Base-by-base conservation (phyloP, 2,113 vertebrate genomes). In the Pseudorectes ferrugineus region DNA sequence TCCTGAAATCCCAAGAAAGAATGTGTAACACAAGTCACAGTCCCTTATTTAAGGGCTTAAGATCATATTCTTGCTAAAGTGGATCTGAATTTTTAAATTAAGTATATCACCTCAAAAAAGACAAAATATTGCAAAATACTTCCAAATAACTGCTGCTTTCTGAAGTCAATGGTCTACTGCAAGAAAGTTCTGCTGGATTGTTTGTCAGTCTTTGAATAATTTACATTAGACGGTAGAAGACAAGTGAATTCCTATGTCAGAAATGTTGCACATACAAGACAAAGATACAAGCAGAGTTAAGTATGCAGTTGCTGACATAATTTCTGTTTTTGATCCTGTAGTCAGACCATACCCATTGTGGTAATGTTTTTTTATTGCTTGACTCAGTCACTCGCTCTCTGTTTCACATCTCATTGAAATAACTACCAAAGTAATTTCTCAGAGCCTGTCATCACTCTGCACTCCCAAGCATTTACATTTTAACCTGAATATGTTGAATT, bases 391-490 rank as follows among this genome's bases (percentile, higher is more conserved):
- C 15, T 67, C 43, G 19, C 17, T 92, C 85, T 87, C 70, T 63
- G 67, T 95, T 96, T 85, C 67, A 1, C 29, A 17, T 88, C 63
- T 85, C 88, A 54, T 48, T 83, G 85, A 96, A 95, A 85, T 63
- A 94, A 85, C 28, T 66, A 92, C 75, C 15, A 12, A 58, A 70
- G 74, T 59, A 85, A n/a, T 77, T 93, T 97, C 87, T 83, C 74
- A 89, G 55, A 92, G 54, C 26, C 72, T 83, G 70, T 91, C 89
- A 95, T 88, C 84, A 79, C 54, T 46, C 63, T 95, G 7, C 66
- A 26, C 49, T 76, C 67, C 77, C 46, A 94, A 70, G 43, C 78
- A 68, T 21, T 93, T 91, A 63, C 55, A 73, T 77, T 95, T 95
- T 67, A 59, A 80, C n/a, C 54, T 79, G 24, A 76, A 23, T 42